Conservation (phyloP, 2,888 invertebrate species). For the Athetis lepigone region DNA sequence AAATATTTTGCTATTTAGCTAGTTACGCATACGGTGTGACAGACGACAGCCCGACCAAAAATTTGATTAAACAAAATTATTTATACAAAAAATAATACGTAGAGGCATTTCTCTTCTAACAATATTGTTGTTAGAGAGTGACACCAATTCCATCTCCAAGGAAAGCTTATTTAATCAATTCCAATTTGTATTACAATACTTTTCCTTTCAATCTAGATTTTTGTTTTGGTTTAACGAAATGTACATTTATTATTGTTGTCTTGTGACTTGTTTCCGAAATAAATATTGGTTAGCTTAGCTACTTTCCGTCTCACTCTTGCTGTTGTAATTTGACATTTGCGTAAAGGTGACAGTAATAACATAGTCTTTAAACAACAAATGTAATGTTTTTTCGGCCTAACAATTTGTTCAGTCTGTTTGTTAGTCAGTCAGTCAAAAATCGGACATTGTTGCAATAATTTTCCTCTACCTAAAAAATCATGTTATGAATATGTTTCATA, state of each 20-base stretch:
- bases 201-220: constrained; percentile 18
- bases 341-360: too few species aligned
- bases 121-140: constrained; percentile 42
- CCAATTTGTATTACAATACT: constrained; percentile 35
- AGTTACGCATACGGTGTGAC: constrained; percentile 25
- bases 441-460: too few species aligned
- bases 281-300: too few species aligned
- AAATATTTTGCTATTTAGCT: too few species aligned
- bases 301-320: too few species aligned
- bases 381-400: too few species aligned
- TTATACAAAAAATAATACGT: constrained; percentile 44
- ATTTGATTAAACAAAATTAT: constrained; percentile 58
- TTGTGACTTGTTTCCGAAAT: neutral
- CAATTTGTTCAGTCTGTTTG: too few species aligned
- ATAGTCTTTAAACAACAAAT: too few species aligned
- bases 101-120: constrained; percentile 51
- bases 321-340: too few species aligned
- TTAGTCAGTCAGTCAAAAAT: too few species aligned
- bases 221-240: constrained; percentile 8
- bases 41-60: constrained; percentile 37
- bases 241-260: constrained; percentile 29
- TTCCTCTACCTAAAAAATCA: too few species aligned
- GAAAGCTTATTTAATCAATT: constrained; percentile 48
- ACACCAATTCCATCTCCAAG: constrained; percentile 48
- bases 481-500: too few species aligned